phyloP scores from a whole-genome alignment of 2,113 vertebrate genomes.

The Semicossyphus pulcher region DNA sequence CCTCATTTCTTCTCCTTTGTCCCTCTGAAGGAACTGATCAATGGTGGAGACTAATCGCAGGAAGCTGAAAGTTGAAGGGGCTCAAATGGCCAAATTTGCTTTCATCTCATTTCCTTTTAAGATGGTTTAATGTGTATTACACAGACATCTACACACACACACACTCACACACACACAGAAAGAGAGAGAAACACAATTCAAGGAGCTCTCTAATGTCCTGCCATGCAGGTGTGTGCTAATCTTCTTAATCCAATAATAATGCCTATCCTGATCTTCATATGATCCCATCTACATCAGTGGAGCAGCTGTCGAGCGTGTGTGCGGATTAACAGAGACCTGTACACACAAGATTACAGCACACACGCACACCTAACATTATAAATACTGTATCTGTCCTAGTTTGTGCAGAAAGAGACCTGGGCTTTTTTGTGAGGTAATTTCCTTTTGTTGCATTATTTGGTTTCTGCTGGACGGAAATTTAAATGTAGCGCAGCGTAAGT shows the following conservation, averaged over 20 bases:
- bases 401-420: not conserved
- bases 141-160: conserved; percentile 28
- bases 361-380: not conserved
- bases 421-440: no score
- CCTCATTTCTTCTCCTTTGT: conserved; percentile 22
- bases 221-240: conserved; percentile 74
- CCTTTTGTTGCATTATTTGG: no score
- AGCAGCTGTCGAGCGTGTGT: conserved; percentile 54
- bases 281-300: conserved; percentile 42
- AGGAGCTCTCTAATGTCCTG: conserved; percentile 55
- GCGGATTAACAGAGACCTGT: conserved; percentile 17
- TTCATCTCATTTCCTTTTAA: conserved; percentile 63
- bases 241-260: conserved; percentile 72
- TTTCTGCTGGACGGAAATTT: no score
- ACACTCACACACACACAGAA: conserved; percentile 3
- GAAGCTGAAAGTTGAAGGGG: conserved; percentile 50
- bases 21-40: conserved; percentile 49
- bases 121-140: conserved; percentile 32
- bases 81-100: conserved; percentile 56
- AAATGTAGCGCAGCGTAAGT: no score
- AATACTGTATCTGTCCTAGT: not conserved
- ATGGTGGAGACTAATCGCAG: conserved; percentile 29
- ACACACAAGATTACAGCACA: not conserved
- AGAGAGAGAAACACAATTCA: not conserved
- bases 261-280: conserved; percentile 51